A percentile compares a stretch with the other conserved stretches of the same genome.
These are phyloP conservation scores for Perodicticus potto DNA, from an alignment of 2,797 vertebrate genomes.

Conservation along the genomic window DNA sequence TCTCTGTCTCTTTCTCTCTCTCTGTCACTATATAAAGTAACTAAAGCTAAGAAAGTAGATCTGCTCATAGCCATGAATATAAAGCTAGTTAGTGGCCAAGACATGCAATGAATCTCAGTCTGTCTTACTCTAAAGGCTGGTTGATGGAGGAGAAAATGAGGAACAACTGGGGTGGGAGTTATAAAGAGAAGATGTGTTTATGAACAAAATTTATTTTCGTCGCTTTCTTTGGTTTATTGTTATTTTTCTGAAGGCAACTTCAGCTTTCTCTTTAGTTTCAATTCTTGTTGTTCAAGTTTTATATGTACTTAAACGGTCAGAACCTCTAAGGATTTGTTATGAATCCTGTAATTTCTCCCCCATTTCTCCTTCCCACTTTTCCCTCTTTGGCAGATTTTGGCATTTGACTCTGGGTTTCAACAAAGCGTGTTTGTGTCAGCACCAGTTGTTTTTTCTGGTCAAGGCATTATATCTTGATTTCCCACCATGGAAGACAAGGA, in stretches of 20 bases:
- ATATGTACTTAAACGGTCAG: not conserved
- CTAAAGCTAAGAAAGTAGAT: not conserved
- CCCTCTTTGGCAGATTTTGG: not conserved
- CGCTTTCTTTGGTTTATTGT: not conserved
- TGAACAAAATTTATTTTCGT: not conserved
- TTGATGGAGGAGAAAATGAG: not conserved
- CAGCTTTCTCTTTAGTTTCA: not conserved
- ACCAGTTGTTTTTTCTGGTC: not conserved
- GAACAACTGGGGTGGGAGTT: too few relatives aligned
- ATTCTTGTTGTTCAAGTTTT: not conserved
- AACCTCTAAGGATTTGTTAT: not conserved
- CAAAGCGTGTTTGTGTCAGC: not conserved
- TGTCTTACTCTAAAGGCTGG: not conserved
- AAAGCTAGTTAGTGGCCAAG: not conserved
- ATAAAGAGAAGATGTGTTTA: not conserved
- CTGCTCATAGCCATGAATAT: not conserved
- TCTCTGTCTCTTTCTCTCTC: not conserved
- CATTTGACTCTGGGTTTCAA: not conserved
- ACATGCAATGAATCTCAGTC: not conserved
- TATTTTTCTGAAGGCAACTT: slow-evolving; percentile 2
- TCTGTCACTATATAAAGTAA: not conserved
- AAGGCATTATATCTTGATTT: not conserved
- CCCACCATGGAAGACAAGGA: not conserved
- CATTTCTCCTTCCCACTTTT: not conserved
- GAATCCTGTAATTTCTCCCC: not conserved